phyloP scores from a whole-genome alignment of 2,113 vertebrate species.

The Urocitellus parryii region DNA sequence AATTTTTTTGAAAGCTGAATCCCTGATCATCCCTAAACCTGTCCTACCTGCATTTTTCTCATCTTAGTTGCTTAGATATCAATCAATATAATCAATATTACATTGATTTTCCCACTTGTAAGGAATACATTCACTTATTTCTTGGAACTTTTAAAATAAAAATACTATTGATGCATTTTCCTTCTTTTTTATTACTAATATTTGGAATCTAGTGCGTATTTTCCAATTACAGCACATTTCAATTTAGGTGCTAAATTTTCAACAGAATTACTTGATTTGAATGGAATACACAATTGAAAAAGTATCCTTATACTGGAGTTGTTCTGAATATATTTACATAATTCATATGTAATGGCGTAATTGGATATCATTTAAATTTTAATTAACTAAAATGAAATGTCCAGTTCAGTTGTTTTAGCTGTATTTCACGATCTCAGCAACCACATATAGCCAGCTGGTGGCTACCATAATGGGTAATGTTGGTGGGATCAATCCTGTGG shows the following conservation, averaged over 20 bases:
- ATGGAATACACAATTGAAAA: not conserved
- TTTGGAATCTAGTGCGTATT: not conserved
- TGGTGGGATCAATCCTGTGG: not conserved
- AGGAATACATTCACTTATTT: too few species aligned
- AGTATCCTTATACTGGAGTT: not conserved
- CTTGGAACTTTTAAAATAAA: not conserved
- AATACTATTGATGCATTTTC: not conserved
- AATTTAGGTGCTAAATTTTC: not conserved
- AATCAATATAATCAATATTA: too few species aligned
- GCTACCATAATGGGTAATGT: not conserved
- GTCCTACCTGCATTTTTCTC: too few species aligned
- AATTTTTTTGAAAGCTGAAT: too few species aligned
- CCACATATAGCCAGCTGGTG: not conserved
- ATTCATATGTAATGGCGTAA: not conserved
- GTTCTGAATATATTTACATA: not conserved
- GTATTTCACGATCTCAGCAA: not conserved
- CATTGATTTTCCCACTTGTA: too few species aligned
- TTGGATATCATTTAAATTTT: not conserved
- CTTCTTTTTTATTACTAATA: not conserved
- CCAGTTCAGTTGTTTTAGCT: not conserved
- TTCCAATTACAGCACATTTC: not conserved
- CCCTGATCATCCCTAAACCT: too few species aligned
- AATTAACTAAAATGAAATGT: not conserved
- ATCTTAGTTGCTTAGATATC: too few species aligned
- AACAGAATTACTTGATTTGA: not conserved